Base-by-base conservation (phyloP, 2,113 vertebrate genomes). In the Apeltes quadracus region DNA sequence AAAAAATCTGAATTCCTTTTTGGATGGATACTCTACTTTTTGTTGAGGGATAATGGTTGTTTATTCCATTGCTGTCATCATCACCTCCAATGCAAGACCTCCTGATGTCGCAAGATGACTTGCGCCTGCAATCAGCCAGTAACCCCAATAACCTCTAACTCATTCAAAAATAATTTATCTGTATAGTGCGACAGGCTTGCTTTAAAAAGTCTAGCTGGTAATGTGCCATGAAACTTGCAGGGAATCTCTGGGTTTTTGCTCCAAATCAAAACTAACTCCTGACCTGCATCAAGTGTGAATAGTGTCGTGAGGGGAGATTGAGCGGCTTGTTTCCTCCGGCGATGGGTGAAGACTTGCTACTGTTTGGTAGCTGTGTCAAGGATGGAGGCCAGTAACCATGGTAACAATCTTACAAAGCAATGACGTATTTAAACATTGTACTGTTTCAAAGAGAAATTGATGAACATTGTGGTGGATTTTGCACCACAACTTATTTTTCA, bases 1-100 rank as follows among this genome's bases (percentile, higher is more conserved):
- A n/a, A n/a, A n/a, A n/a, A n/a, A n/a, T n/a, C 8, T 71, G 55
- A 62, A 72, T 61, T 18, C 32, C 38, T 70, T 74, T 75, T 78
- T 43, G 69, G 25, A 54, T 36, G 58, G 67, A 44, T 50, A 50
- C 59, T 61, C 39, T 23, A 55, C 12, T 69, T 58, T 61, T 27
- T 54, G 46, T 7, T 34, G 11, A 12, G 29, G 16, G 25, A 29
- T 65, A 66, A 72, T 27, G 23, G 13, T 61, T 27, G 22, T 25
- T 51, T 29, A 22, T 34, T 63, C 15, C 57, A 38, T 48, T 69
- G 57, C 20, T 7, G 3, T 75, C 39, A 32, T 64, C 38, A 39
- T 69, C 57, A 15, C 32, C 29, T 27, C 27, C 53, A 70, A 41
- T 27, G 46, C 75, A 71, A 55, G 12, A 53, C 62, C 69, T 29